Percentiles rank a stretch among this genome's conserved stretches.
phyloP scores from a whole-genome alignment of 2,113 vertebrate genomes.

The Colius striatus region DNA sequence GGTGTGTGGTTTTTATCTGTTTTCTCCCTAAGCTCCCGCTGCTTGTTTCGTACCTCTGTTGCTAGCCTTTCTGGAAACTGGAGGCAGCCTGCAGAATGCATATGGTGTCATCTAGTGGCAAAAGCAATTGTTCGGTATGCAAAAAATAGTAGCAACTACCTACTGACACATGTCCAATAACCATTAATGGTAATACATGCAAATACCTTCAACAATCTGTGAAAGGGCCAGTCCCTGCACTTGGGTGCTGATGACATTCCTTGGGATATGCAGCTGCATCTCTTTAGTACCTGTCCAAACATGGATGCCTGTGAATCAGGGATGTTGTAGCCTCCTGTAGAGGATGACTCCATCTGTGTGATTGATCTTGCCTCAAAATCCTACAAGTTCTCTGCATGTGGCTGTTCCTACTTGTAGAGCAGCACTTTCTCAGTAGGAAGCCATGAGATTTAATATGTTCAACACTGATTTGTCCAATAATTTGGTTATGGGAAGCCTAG shows the following conservation, averaged over 20 bases:
- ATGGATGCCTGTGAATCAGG: background rate
- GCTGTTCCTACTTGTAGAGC: background rate
- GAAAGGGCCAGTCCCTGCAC: background rate
- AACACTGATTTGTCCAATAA: background rate
- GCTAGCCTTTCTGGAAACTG: background rate
- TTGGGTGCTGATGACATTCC: background rate
- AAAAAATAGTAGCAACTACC: background rate
- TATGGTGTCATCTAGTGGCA: background rate
- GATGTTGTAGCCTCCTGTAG: background rate
- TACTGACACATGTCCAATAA: rapidly evolving
- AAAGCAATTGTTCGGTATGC: background rate
- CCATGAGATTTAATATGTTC: background rate
- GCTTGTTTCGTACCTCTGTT: background rate
- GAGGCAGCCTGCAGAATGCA: background rate
- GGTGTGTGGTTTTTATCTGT: rapidly evolving
- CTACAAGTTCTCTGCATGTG: background rate
- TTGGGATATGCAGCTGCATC: background rate
- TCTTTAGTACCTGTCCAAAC: background rate
- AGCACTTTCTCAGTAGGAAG: background rate
- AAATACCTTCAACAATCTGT: background rate
- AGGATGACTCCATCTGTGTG: rapidly evolving
- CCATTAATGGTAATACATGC: background rate
- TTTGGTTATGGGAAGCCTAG: background rate
- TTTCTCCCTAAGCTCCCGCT: background rate
- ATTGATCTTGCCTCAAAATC: background rate